Conservation (phyloP, 1,140 invertebrate genomes). For the Berghia stephanieae region DNA sequence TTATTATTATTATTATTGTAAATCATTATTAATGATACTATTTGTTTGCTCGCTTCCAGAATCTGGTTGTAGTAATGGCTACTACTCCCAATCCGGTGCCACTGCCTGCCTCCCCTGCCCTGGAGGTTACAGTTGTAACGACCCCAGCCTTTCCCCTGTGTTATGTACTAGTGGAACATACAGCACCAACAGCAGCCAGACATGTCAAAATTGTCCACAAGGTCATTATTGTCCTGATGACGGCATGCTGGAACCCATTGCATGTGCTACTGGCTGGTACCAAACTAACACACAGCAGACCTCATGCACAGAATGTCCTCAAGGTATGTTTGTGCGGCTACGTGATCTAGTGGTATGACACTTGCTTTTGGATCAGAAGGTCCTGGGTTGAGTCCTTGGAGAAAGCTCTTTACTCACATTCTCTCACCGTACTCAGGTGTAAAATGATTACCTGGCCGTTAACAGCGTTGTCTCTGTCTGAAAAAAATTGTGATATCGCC, state of each 20-base stretch:
- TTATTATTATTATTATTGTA: too few relatives aligned
- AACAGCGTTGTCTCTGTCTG: too few relatives aligned
- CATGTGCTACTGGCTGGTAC: slow-evolving; percentile 51
- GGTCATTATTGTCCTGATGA: slow-evolving; percentile 48
- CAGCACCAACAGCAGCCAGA: slow-evolving; percentile 39
- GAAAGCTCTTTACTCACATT: too few relatives aligned
- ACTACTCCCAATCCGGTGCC: slow-evolving; percentile 48
- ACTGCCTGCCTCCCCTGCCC: slow-evolving; percentile 51
- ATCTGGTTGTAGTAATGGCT: slow-evolving; percentile 31
- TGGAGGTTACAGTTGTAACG: slow-evolving; percentile 48
- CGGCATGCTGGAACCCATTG: slow-evolving; percentile 43
- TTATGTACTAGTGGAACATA: slow-evolving; percentile 51
- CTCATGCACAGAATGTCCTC: slow-evolving; percentile 54
- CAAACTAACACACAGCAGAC: slow-evolving; percentile 50
- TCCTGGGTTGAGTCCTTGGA: too few relatives aligned
- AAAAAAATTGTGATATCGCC: too few relatives aligned
- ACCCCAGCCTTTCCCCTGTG: slow-evolving; percentile 37
- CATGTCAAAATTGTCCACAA: slow-evolving; percentile 46
- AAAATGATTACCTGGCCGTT: too few relatives aligned
- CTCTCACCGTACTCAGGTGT: too few relatives aligned
- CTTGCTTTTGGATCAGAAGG: too few relatives aligned
- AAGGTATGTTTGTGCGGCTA: slow-evolving; percentile 39
- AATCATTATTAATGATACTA: too few relatives aligned
- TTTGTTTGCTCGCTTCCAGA: slow-evolving; percentile 32
- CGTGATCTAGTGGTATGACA: too few relatives aligned